phyloP scores from a whole-genome alignment of 2,113 vertebrate genomes.

The Guaruba guarouba region DNA sequence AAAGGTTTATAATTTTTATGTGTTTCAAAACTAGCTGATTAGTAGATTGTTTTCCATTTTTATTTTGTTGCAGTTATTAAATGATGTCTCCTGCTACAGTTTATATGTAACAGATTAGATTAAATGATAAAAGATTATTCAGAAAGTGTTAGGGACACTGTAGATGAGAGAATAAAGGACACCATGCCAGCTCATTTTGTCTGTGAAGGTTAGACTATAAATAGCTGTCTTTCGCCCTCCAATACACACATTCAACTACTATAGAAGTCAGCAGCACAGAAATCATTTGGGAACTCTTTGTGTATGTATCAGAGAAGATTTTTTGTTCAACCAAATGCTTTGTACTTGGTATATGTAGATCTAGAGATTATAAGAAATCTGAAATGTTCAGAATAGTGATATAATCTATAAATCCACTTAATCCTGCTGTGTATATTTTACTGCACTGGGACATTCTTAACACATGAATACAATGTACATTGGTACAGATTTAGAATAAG shows the following conservation, averaged over 20 bases:
- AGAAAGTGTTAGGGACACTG: background rate
- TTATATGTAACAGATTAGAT: background rate
- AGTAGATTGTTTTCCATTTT: background rate
- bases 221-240: conserved; percentile 8
- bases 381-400: background rate
- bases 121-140: background rate
- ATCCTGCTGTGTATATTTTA: background rate
- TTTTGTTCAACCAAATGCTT: background rate
- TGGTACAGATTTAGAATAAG: background rate
- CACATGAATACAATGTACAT: background rate
- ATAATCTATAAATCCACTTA: background rate
- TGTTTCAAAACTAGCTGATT: background rate
- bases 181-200: background rate
- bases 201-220: background rate
- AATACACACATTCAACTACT: background rate
- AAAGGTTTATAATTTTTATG: background rate
- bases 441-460: background rate
- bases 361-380: background rate
- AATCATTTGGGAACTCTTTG: background rate
- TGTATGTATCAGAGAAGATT: background rate
- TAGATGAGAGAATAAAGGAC: background rate
- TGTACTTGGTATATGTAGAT: background rate
- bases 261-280: conserved; percentile 9
- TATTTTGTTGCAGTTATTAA: background rate
- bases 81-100: background rate